A percentile compares a stretch with the other conserved stretches of the same genome.
Evolutionary conservation across 1,140 invertebrate genomes (phyloP).

Genomic region (Ceratitis capitata): DNA sequence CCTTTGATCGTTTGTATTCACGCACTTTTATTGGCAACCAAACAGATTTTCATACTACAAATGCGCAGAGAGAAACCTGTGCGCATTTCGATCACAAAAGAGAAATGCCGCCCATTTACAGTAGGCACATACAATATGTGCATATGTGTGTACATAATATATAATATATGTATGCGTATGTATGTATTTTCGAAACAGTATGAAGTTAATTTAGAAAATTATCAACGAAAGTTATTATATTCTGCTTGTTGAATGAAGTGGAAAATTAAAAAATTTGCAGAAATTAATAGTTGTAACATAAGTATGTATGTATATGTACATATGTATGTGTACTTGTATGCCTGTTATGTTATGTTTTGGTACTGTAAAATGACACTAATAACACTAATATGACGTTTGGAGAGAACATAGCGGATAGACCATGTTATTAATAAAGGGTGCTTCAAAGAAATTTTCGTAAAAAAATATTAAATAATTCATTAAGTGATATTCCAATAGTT

Average conservation of each 20-base stretch:
- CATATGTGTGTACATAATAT: constrained; percentile 9
- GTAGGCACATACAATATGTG: too few relatives aligned
- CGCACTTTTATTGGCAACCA: constrained; percentile 11
- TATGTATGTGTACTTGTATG: not conserved
- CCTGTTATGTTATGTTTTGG: not conserved
- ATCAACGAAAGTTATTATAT: not conserved
- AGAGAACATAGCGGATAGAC: too few relatives aligned
- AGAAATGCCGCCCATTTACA: not conserved
- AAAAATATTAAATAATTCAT: too few relatives aligned
- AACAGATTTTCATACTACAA: not conserved
- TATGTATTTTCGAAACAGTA: not conserved
- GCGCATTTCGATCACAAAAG: not conserved
- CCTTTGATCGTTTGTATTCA: not conserved
- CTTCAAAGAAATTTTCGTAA: too few relatives aligned
- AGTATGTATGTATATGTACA: not conserved
- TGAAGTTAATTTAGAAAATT: not conserved
- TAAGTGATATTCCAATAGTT: too few relatives aligned
- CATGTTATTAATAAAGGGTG: too few relatives aligned
- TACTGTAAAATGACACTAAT: too few relatives aligned
- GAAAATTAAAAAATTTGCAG: not conserved
- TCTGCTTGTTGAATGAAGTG: not conserved
- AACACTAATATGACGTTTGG: too few relatives aligned
- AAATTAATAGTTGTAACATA: not conserved
- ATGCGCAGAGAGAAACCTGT: not conserved
- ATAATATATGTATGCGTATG: not conserved